phyloP scores from a whole-genome alignment of 1,140 invertebrate genomes.

The Holcopasites calliopsidis region DNA sequence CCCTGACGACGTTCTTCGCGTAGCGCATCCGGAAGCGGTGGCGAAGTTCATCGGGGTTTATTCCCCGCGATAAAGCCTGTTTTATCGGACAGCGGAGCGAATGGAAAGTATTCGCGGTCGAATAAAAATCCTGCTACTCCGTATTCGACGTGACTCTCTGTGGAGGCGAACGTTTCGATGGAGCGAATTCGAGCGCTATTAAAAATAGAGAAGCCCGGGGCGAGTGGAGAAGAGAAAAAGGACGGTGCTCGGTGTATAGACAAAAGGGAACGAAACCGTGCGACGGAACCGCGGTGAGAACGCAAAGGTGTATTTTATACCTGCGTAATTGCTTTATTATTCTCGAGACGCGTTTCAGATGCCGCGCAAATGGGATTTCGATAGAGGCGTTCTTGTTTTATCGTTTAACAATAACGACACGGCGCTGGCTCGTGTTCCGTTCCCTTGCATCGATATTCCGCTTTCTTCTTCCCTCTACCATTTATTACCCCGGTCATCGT shows the following conservation, averaged over 20 bases:
- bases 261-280: not conserved
- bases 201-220: not conserved
- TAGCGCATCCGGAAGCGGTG: not conserved
- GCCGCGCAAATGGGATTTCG: slow-evolving; percentile 55
- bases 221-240: not conserved
- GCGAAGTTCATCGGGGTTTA: slow-evolving; percentile 51
- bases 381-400: slow-evolving; percentile 54
- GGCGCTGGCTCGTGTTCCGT: not conserved
- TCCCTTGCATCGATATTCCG: slow-evolving; percentile 58
- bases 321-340: slow-evolving; percentile 60
- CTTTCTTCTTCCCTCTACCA: slow-evolving; percentile 33
- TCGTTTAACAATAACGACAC: slow-evolving; percentile 59
- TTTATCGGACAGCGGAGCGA: slow-evolving; percentile 33
- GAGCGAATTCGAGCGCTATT: slow-evolving; percentile 18
- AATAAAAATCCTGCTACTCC: slow-evolving; percentile 40
- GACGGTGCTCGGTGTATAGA: not conserved
- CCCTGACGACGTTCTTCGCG: slow-evolving; percentile 23
- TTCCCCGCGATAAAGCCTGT: slow-evolving; percentile 56
- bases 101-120: not conserved
- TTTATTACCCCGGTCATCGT: slow-evolving; percentile 40
- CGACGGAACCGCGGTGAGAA: not conserved
- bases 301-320: slow-evolving; percentile 20
- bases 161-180: not conserved
- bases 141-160: no score
- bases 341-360: slow-evolving; percentile 38